Evolutionary conservation across 2,888 invertebrate species (phyloP).

Genomic region (Rhagium mordax): DNA sequence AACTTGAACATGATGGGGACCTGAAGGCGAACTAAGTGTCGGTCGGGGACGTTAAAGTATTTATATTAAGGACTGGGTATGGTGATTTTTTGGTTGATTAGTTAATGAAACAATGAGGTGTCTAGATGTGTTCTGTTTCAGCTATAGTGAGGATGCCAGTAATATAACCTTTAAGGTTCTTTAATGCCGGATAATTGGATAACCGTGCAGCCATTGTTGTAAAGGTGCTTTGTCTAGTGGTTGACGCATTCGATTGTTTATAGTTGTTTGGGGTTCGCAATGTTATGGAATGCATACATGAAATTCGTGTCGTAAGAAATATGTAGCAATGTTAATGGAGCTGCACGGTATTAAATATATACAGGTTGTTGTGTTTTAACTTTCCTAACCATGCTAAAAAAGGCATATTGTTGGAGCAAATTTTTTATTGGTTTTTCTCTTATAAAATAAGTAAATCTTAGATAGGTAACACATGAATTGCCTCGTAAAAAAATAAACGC

Average conservation of each 20-base stretch:
- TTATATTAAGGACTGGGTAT: constrained; percentile 17
- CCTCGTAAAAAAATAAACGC: no score
- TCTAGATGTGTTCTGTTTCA: background rate
- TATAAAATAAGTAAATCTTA: no score
- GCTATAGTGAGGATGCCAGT: constrained; percentile 13
- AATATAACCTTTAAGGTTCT: constrained; percentile 31
- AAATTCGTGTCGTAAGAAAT: no score
- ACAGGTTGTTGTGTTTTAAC: no score
- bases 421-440: no score
- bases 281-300: background rate
- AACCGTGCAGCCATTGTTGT: constrained; percentile 10
- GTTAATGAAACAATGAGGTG: constrained; percentile 6
- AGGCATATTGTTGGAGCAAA: no score
- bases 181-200: background rate
- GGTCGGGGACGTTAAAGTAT: background rate
- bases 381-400: no score
- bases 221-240: background rate
- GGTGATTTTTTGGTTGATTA: constrained; percentile 22
- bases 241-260: constrained; percentile 10
- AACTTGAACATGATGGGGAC: background rate
- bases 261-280: background rate
- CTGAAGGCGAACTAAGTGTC: background rate
- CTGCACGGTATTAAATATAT: no score
- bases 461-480: no score
- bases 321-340: no score